These are phyloP conservation scores for Sciurus carolinensis DNA, from an alignment of 2,797 vertebrate genomes.

Conservation along the genomic window DNA sequence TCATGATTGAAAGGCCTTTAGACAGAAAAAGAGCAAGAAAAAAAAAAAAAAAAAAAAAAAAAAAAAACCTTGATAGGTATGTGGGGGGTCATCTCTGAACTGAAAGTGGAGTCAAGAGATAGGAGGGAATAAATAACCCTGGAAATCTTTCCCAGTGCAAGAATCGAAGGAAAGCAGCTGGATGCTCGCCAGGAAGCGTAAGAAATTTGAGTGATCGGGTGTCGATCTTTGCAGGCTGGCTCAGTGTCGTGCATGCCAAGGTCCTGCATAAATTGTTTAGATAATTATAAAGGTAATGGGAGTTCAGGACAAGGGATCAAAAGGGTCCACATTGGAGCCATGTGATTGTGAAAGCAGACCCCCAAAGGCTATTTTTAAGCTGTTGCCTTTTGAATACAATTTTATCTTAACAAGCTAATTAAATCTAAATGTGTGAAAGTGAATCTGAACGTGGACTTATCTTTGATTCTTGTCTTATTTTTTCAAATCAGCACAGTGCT, in stretches of 20 bases:
- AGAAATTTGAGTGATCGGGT: background rate
- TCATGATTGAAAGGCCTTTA: background rate
- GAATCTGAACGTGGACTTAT: slow-evolving; percentile 52
- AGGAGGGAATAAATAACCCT: background rate
- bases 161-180: background rate
- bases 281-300: background rate
- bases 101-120: background rate
- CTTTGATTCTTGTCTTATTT: slow-evolving; percentile 70
- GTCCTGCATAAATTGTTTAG: background rate
- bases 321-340: background rate
- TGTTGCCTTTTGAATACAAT: slow-evolving; percentile 68
- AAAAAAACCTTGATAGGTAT: background rate
- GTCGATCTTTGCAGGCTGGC: background rate
- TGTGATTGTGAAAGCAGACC: background rate
- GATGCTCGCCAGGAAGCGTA: background rate
- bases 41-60: background rate
- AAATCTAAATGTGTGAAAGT: slow-evolving; percentile 74
- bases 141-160: background rate
- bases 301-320: background rate
- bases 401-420: slow-evolving; percentile 79
- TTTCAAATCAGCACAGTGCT: slow-evolving; percentile 58
- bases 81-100: background rate
- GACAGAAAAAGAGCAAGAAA: background rate
- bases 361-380: slow-evolving; percentile 44
- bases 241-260: background rate